Evolutionary conservation across 2,113 vertebrate species (phyloP).

Genomic region (Ahaetulla prasina): DNA sequence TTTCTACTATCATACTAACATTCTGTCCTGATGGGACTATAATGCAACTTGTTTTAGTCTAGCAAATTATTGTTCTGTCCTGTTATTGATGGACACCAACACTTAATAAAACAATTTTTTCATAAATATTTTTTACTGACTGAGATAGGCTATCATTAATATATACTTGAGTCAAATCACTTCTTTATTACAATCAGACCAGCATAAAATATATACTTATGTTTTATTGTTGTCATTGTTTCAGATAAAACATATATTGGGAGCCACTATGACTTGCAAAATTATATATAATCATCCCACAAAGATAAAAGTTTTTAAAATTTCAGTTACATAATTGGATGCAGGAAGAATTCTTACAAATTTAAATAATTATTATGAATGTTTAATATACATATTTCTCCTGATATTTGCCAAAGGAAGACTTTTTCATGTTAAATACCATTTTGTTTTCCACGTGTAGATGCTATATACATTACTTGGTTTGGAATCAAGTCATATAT

Average conservation of each 20-base stretch:
- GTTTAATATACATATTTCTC: background rate
- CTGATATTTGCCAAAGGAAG: background rate
- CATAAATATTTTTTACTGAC: background rate
- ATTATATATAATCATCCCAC: background rate
- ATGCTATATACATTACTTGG: slow-evolving; percentile 1
- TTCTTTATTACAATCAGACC: background rate
- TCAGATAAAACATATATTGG: background rate
- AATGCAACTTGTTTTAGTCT: background rate
- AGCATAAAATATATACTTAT: background rate
- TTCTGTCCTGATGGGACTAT: background rate
- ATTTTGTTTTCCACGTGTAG: background rate
- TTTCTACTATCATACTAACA: background rate
- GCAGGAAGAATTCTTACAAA: slow-evolving; percentile 11
- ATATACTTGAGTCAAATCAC: background rate
- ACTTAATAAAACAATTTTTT: background rate
- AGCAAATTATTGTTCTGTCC: background rate
- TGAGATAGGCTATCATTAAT: background rate
- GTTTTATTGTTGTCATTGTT: background rate
- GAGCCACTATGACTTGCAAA: background rate
- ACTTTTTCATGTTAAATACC: background rate
- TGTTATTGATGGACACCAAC: background rate
- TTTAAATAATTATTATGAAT: slow-evolving; percentile 21
- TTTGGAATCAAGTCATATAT: background rate
- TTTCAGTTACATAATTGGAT: background rate
- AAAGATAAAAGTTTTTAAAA: background rate